Conservation (phyloP, 2,888 invertebrate genomes). For the Dendrolimus houi region DNA sequence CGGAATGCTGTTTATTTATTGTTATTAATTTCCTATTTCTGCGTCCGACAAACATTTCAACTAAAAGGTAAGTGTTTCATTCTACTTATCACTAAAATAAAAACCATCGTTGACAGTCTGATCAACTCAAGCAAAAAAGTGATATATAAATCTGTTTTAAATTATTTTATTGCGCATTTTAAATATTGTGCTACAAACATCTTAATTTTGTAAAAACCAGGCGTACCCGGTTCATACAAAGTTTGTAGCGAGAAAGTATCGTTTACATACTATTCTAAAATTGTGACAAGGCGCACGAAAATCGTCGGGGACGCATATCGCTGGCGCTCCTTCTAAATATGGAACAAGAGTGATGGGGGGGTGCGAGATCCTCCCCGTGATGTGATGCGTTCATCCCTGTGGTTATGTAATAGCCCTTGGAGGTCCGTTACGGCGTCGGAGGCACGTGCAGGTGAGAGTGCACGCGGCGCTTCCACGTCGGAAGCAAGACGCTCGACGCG, state of each 20-base stretch:
- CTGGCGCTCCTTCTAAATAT: constrained; percentile 70
- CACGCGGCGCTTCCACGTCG: constrained; percentile 69
- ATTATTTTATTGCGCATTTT: constrained; percentile 51
- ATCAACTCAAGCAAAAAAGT: no score
- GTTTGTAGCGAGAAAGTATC: constrained; percentile 45
- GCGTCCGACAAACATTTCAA: constrained; percentile 39
- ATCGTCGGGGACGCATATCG: constrained; percentile 47
- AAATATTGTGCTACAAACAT: constrained; percentile 30
- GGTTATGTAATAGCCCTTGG: constrained; percentile 65
- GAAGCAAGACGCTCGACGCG: constrained; percentile 36
- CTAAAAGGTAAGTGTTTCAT: constrained; percentile 42
- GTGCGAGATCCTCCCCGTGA: constrained; percentile 39
- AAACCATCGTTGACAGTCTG: no score
- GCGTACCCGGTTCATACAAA: constrained; percentile 21
- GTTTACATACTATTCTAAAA: constrained; percentile 71
- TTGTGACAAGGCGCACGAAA: constrained; percentile 63
- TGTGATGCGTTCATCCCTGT: constrained; percentile 38
- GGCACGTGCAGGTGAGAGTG: constrained; percentile 53
- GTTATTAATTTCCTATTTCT: constrained; percentile 60
- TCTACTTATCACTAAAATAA: constrained; percentile 1
- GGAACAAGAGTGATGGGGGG: constrained; percentile 57
- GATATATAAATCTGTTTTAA: constrained; percentile 17
- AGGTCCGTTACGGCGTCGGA: constrained; percentile 20
- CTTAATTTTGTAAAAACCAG: constrained; percentile 20
- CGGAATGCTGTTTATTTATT: constrained; percentile 71